phyloP scores from a whole-genome alignment of 2,113 vertebrate species.

The Ranitomeya imitator region DNA sequence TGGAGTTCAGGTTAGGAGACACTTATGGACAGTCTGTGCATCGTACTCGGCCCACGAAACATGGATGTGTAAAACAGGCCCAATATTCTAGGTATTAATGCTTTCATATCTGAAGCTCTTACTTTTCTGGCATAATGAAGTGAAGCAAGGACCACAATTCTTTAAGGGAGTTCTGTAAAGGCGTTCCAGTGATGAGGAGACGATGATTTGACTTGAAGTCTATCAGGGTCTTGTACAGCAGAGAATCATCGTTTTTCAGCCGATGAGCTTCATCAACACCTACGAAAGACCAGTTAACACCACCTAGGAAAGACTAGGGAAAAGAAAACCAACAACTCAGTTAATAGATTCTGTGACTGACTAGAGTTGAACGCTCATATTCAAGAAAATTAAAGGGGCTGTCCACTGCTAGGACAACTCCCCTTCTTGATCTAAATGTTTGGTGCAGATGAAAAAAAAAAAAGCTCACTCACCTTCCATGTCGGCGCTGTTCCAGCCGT shows the following conservation, averaged over 20 bases:
- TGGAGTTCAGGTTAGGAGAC: too few relatives aligned
- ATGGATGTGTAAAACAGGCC: too few relatives aligned
- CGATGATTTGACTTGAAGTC: slow-evolving; percentile 97
- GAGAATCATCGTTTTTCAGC: slow-evolving; percentile 96
- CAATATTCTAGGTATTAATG: too few relatives aligned
- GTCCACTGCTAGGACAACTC: too few relatives aligned
- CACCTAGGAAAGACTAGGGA: slow-evolving; percentile 91
- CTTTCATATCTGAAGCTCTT: slow-evolving; percentile 63
- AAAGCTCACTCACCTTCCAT: too few relatives aligned
- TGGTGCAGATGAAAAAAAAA: too few relatives aligned
- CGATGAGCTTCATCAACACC: slow-evolving; percentile 98
- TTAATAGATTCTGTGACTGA: background rate
- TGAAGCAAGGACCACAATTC: slow-evolving; percentile 97
- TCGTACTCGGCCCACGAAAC: too few relatives aligned
- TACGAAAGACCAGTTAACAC: slow-evolving; percentile 93
- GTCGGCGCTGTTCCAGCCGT: too few relatives aligned
- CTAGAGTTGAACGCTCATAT: background rate
- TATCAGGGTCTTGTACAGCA: slow-evolving; percentile 97
- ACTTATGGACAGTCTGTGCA: too few relatives aligned
- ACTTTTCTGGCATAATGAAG: slow-evolving; percentile 99
- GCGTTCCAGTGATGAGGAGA: slow-evolving; percentile 97
- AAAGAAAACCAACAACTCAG: background rate
- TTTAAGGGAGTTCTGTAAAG: slow-evolving; percentile 96
- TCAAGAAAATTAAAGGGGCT: background rate
- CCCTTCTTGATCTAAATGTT: too few relatives aligned